Conservation (phyloP, 2,113 vertebrate species). For the Cheilinus undulatus region DNA sequence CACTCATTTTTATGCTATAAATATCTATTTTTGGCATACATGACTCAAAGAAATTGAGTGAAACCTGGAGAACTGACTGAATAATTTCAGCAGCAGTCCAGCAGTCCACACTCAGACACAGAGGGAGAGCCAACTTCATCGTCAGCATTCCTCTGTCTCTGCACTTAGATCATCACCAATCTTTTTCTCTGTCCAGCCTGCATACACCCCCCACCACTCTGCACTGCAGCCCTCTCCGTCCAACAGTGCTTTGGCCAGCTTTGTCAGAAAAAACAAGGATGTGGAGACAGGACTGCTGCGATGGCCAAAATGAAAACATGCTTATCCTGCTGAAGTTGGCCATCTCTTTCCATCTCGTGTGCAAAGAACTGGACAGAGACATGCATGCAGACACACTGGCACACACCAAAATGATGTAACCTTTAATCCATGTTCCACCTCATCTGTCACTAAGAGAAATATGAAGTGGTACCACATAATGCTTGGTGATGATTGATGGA, state of each 20-base stretch:
- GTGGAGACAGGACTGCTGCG: slow-evolving; percentile 57
- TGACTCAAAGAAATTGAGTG: not conserved
- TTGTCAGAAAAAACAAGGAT: slow-evolving; percentile 73
- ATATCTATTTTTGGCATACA: not conserved
- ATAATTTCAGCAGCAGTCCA: slow-evolving; percentile 34
- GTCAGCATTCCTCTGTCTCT: slow-evolving; percentile 72
- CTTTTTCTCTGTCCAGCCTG: slow-evolving; percentile 34
- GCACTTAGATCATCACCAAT: slow-evolving; percentile 54
- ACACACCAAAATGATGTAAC: not conserved
- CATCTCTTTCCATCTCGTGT: slow-evolving; percentile 28
- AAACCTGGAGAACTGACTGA: not conserved
- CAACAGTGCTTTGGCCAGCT: slow-evolving; percentile 58
- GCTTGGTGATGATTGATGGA: slow-evolving; percentile 45
- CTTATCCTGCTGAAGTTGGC: slow-evolving; percentile 50
- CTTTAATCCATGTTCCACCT: slow-evolving; percentile 3
- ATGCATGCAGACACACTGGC: not conserved
- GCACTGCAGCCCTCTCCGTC: slow-evolving; percentile 46
- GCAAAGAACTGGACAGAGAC: slow-evolving; percentile 28
- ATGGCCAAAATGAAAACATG: slow-evolving; percentile 57
- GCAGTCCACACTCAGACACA: slow-evolving; percentile 11
- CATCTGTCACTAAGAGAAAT: slow-evolving; percentile 23
- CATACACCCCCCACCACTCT: not conserved
- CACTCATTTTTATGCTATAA: not conserved
- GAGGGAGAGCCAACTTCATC: slow-evolving; percentile 30
- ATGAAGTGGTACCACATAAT: slow-evolving; percentile 7